Conservation (phyloP, 1,140 invertebrate species). For the Archegozetes longisetosus region DNA sequence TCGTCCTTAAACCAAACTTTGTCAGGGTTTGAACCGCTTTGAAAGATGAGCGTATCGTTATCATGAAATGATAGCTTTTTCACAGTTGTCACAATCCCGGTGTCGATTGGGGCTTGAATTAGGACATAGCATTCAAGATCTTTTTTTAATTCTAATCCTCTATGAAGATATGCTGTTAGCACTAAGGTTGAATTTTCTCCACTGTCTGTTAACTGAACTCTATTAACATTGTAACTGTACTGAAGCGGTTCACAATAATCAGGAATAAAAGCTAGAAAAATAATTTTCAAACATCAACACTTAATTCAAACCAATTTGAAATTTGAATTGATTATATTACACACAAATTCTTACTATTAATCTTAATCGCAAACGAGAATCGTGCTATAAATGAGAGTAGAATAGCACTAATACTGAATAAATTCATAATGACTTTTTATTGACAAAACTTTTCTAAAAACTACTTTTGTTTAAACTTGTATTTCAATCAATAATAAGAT, state of each 20-base stretch:
- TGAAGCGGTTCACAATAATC: not conserved
- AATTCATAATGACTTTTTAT: too few relatives aligned
- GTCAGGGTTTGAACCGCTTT: conserved; percentile 1
- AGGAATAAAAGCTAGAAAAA: not conserved
- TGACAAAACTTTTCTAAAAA: too few relatives aligned
- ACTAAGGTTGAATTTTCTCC: not conserved
- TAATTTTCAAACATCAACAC: too few relatives aligned
- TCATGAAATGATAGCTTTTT: conserved; percentile 4
- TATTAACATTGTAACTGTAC: not conserved
- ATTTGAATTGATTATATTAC: too few relatives aligned
- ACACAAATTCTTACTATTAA: too few relatives aligned
- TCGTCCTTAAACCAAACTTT: conserved; percentile 1
- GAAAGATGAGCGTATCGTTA: conserved; percentile 7
- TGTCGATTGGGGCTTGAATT: not conserved
- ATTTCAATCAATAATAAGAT: too few relatives aligned
- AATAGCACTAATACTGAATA: too few relatives aligned
- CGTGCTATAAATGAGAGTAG: too few relatives aligned
- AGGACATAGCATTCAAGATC: conserved; percentile 6
- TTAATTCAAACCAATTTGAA: too few relatives aligned
- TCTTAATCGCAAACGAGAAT: too few relatives aligned
- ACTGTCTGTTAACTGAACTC: not conserved
- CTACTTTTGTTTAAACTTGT: too few relatives aligned
- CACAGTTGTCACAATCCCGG: conserved; percentile 1
- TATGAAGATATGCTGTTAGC: not conserved
- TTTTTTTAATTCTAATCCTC: not conserved